Evolutionary conservation across 2,113 vertebrate species (phyloP), one percentile per base, ranked within the genome.

Genomic region (Amblyopsis rosae): DNA sequence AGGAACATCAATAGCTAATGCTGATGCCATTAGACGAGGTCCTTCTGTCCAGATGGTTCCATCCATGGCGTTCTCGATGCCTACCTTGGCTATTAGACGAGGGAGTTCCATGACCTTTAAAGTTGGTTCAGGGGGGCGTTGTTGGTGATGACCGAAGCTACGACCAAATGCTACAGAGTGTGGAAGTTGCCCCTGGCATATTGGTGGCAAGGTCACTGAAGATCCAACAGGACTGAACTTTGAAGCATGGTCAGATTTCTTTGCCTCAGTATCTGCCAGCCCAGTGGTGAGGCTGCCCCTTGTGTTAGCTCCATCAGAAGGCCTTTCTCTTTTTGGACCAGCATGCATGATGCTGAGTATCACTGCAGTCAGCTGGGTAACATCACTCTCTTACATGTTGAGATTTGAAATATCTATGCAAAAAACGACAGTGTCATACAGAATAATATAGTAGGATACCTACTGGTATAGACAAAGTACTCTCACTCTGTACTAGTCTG

Each of bases 11-110:
- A 79, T 57, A 46, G 61, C 73, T 12, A 85, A 62, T 19, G 70
- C 65, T 8, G 85, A 73, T 15, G 81, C 53, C 72, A 83, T 75
- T 9, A 77, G 53, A 61, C 41, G 26, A 50, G 81, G 76, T 67
- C 76, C 83, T 49, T 89, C 70, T 10, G 4, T 72, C 88, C 87
- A 80, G 62, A 85, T 35, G 47, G 69, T 61, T 3, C 87, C 67
- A 4, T 11, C 33, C 5, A 17, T 15, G 15, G 82, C 71, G 68
- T 45, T 75, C n/a, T 63, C 11, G 8, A 62, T 6, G 41, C 76
- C 80, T 9, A 79, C 69, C 12, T 77, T 55, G 12, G 80, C 71
- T 3, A 79, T 53, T 4, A 88, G 59, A 65, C 26, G 76, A 50
- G 91, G 82, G 11, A 87, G 84, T 3, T 86, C 72, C 68, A 79